phyloP scores from a whole-genome alignment of 2,113 vertebrate genomes.

The Corydoras maculifer region DNA sequence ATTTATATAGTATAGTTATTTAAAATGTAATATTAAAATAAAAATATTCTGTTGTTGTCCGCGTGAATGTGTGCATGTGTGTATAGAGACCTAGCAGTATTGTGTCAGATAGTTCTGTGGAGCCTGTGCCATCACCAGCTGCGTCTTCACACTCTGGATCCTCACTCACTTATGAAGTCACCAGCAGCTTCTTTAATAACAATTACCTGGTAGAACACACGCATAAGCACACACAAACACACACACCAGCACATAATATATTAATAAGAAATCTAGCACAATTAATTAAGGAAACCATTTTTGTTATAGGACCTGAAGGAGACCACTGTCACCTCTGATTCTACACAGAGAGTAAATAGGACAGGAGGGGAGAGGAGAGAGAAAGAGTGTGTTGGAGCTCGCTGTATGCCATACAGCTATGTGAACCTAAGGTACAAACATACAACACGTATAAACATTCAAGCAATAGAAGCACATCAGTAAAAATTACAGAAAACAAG shows the following conservation, averaged over 20 bases:
- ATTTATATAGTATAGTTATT: too few species aligned
- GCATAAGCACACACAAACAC: neutral
- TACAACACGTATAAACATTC: neutral
- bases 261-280: neutral
- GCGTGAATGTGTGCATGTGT: conserved; percentile 20
- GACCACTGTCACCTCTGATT: conserved; percentile 86
- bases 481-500: too few species aligned
- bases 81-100: conserved; percentile 65
- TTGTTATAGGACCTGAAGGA: conserved; percentile 81
- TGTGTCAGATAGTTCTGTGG: conserved; percentile 69
- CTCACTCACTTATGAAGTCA: conserved; percentile 52
- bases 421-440: conserved; percentile 38
- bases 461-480: neutral
- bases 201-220: conserved; percentile 53
- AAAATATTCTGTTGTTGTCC: neutral
- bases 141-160: conserved; percentile 57
- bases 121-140: conserved; percentile 64
- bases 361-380: conserved; percentile 2
- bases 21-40: neutral
- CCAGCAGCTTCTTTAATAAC: conserved; percentile 51
- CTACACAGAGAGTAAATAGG: conserved; percentile 74
- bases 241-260: neutral
- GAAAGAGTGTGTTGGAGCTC: conserved; percentile 17
- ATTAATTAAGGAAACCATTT: neutral
- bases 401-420: conserved; percentile 41